Base-by-base conservation (phyloP, 2,888 invertebrate species). In the Drosophila atripex region DNA sequence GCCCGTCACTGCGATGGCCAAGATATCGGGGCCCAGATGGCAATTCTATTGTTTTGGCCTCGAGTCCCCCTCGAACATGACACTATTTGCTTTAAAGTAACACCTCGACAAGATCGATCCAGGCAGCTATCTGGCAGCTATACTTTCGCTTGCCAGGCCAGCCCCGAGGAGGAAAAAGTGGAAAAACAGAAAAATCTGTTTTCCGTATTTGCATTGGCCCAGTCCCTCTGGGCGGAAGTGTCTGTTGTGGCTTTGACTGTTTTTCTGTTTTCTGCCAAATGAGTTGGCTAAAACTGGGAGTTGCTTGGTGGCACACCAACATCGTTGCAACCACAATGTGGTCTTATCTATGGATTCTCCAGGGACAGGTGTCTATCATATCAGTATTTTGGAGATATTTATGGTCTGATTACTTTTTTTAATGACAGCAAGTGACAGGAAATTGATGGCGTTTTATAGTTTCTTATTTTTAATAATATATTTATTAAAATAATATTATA, bases 241-340 rank as follows among this genome's bases (percentile, higher is more conserved):
- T 54, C 30, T 52, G 52, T 39, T 41, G 41, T 23, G 14, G 41
- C 11, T n/a, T n/a, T n/a, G n/a, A n/a, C n/a, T n/a, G n/a, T n/a
- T 69, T 77, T 77, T 16, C 61, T 68, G 54, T 12, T n/a, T n/a
- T n/a, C n/a, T n/a, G n/a, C 68, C 73, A 59, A 72, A 78, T 77
- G 77, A 77, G 61, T 46, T 30, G 59, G 76, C 77, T n/a, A 32
- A 45, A 35, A 54, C 16, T n/a, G n/a, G n/a, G n/a, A n/a, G n/a
- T n/a, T n/a, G n/a, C n/a, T n/a, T n/a, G n/a, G 28, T 21, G 28
- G 21, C n/a, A 30, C 21, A 46, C 14, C 30, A 0, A n/a, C 14
- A 3, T 5, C 5, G 14, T 25, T 28, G 14, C 14, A 25, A 46
- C 46, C 25, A 25, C 25, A n/a, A 28, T 0, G 4, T 28, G 16